These are phyloP conservation scores for Hoplodrina ambigua DNA, from an alignment of 2,888 invertebrate species.

Conservation along the genomic window DNA sequence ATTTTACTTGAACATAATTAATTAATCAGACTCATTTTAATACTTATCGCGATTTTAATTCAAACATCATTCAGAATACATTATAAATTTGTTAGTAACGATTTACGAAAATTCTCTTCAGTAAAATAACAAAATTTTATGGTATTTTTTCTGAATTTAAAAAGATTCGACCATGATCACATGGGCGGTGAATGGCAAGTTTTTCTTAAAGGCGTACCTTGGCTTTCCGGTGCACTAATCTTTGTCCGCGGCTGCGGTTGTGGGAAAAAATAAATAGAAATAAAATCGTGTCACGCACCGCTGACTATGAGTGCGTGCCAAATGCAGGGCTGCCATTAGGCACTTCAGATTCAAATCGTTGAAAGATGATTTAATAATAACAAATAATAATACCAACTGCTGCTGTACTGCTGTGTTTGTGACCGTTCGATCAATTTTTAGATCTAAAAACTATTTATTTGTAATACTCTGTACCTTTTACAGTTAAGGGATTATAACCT, in stretches of 20 bases:
- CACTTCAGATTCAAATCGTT: constrained; percentile 12
- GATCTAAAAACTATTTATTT: no score
- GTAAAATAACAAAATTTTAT: not conserved
- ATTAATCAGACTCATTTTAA: constrained; percentile 1
- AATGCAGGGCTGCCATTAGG: constrained; percentile 48
- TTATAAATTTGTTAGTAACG: no score
- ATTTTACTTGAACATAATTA: not conserved
- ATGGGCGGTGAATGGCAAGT: constrained; percentile 19
- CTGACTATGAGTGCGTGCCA: constrained; percentile 68
- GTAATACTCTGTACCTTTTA: no score
- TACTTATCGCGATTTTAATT: not conserved
- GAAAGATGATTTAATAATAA: not conserved
- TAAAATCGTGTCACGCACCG: constrained; percentile 72
- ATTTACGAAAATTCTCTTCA: not conserved
- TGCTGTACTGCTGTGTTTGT: no score
- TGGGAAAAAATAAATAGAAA: constrained; percentile 68
- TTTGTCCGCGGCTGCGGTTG: constrained; percentile 46
- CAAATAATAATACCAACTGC: no score
- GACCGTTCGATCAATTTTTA: no score
- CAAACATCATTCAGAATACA: no score
- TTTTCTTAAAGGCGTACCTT: constrained; percentile 53
- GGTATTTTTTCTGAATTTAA: not conserved
- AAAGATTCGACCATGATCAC: constrained; percentile 35
- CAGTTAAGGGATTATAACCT: no score
- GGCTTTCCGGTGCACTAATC: constrained; percentile 66